Evolutionary conservation across 2,797 vertebrate genomes (phyloP).

Genomic region (Gymnothorax reevesii): DNA sequence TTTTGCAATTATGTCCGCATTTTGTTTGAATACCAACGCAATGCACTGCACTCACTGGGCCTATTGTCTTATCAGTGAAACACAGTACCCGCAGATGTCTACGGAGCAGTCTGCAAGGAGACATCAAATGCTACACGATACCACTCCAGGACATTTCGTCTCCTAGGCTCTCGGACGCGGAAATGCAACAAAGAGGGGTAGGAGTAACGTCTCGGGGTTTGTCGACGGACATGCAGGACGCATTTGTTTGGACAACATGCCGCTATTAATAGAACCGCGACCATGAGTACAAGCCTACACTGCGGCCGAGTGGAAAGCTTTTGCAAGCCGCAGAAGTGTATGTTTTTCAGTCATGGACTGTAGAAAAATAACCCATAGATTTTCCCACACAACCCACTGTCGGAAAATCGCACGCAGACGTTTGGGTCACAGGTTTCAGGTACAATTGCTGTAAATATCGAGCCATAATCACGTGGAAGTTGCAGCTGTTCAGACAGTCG

Average conservation of each 20-base stretch:
- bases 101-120: background rate
- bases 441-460: conserved; percentile 14
- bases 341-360: background rate
- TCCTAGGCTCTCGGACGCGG: background rate
- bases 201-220: conserved; percentile 17
- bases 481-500: background rate
- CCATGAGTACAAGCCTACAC: background rate
- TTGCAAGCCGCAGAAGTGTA: background rate
- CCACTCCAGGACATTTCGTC: conserved; percentile 19
- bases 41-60: conserved; percentile 14
- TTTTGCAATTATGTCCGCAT: conserved; percentile 30
- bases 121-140: conserved; percentile 5
- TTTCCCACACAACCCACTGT: conserved; percentile 14
- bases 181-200: background rate
- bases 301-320: background rate
- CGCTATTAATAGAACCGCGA: conserved; percentile 28
- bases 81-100: conserved; percentile 27
- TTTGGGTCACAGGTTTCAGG: background rate
- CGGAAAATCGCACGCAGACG: background rate
- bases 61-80: conserved; percentile 29
- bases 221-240: background rate
- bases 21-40: conserved; percentile 18
- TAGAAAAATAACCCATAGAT: background rate
- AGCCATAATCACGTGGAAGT: conserved; percentile 2
- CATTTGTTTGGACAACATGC: conserved; percentile 23